Percentiles rank a stretch among this genome's conserved stretches.
Conservation (phyloP, 2,888 invertebrate species). For the Plebejus argus region DNA sequence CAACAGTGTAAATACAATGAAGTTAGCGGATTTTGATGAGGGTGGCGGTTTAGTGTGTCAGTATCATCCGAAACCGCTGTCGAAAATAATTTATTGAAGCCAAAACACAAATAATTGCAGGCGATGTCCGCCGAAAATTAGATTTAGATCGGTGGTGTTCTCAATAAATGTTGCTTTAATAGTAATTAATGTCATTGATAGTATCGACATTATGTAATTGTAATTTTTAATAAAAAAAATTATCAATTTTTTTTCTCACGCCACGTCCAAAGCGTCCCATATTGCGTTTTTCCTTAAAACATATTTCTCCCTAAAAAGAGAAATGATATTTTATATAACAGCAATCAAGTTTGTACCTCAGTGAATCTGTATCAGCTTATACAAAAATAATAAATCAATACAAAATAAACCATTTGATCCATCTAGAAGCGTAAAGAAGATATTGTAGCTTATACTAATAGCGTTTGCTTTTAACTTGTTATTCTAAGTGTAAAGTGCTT, state of each 20-base stretch:
- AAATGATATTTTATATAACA: not conserved
- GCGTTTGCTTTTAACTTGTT: too few relatives aligned
- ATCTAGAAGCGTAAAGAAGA: not conserved
- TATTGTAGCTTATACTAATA: too few relatives aligned
- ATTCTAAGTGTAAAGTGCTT: too few relatives aligned
- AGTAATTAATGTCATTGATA: not conserved
- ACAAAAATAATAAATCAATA: not conserved
- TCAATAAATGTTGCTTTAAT: not conserved
- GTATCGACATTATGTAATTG: too few relatives aligned
- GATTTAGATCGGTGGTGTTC: not conserved
- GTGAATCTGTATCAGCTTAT: too few relatives aligned
- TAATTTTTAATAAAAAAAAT: too few relatives aligned
- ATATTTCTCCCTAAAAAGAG: too few relatives aligned
- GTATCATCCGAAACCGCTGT: slow-evolving; percentile 3
- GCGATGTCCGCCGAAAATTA: not conserved
- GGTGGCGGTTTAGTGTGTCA: slow-evolving; percentile 1
- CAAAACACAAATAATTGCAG: not conserved
- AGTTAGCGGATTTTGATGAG: not conserved
- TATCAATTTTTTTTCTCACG: too few relatives aligned
- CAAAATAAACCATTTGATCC: not conserved
- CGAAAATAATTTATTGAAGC: not conserved
- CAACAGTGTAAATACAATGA: not conserved
- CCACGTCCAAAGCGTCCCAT: too few relatives aligned
- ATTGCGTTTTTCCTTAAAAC: too few relatives aligned
- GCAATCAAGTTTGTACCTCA: not conserved